These are phyloP conservation scores for Halictus ligatus DNA, from an alignment of 2,888 invertebrate species.

Conservation along the genomic window DNA sequence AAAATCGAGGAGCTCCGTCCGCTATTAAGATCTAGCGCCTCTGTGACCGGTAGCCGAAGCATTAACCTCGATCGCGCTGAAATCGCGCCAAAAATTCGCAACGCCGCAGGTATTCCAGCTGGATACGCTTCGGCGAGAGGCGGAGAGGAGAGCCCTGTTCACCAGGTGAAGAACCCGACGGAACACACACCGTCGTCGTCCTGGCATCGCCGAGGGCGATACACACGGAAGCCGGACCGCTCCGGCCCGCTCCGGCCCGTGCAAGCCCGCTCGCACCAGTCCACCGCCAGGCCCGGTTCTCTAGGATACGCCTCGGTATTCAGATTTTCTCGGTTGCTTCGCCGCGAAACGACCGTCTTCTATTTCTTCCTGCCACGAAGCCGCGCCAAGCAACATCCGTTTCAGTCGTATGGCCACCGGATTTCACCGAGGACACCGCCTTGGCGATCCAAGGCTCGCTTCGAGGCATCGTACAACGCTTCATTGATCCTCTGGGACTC, in stretches of 20 bases:
- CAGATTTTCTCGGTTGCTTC: conserved; percentile 47
- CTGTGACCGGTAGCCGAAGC: conserved; percentile 3
- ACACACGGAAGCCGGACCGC: conserved; percentile 63
- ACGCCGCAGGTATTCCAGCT: conserved; percentile 37
- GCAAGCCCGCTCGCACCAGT: neutral
- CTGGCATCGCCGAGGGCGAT: conserved; percentile 59
- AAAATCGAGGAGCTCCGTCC: neutral
- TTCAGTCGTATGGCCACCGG: conserved; percentile 2
- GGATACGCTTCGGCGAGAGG: conserved; percentile 23
- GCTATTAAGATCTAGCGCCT: neutral
- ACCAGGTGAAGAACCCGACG: conserved; percentile 42
- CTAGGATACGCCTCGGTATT: conserved; percentile 53
- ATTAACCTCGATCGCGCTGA: conserved; percentile 7
- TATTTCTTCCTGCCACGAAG: conserved; percentile 16
- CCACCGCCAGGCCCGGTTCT: conserved; percentile 23
- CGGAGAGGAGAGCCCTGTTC: neutral
- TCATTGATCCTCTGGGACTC: neutral
- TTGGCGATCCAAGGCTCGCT: neutral
- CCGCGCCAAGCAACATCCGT: conserved; percentile 29
- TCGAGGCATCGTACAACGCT: neutral
- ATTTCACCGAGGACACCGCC: neutral
- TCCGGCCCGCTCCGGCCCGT: neutral
- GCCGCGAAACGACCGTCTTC: conserved; percentile 33
- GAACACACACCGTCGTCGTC: conserved; percentile 29
- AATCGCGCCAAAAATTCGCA: conserved; percentile 37